Base-by-base conservation (phyloP, 2,888 invertebrate species). In the Crioceris asparagi region DNA sequence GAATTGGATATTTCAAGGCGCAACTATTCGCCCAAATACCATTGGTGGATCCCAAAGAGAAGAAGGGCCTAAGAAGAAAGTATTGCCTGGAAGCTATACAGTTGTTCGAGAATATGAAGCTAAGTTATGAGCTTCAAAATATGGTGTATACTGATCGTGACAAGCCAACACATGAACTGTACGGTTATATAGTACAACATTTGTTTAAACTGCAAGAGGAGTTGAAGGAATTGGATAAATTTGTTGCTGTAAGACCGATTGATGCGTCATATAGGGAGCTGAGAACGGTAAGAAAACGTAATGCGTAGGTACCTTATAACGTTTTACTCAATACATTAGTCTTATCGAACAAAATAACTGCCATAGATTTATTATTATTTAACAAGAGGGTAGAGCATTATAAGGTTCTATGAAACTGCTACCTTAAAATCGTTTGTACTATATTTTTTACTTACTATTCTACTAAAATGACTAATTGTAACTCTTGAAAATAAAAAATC, bases 31-130 rank as follows among this genome's bases (percentile, higher is more conserved):
- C 75, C 0, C 72, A 75, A 56, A 66, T 81, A 8, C 80, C 79
- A 12, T 62, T 75, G 1, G 79, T 92, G 4, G 94, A 94, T 68
- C 90, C 91, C 0, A 77, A 86, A 0, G 77, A 82, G 39, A 88
- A 88, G 61, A 74, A 79, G 45, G 68, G 74, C 1, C 60, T 90
- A 0, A 85, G 85, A 63, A 70, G 15, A 7, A 61, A 73, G 29
- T 83, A 87, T 47, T 66, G 77, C 10, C 61, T 70, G 16, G 77
- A 85, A 50, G 83, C 88, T 58, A 73, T 84, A 2, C 57, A 62
- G 14, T 72, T 74, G 52, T 70, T 79, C 21, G 65, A 70, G 8
- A 65, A 65, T 7, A 59, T 80, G 31, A 62, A 72, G 6, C 67
- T 70, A 7, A 67, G 72, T 12, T 78, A 78, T 44, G 70, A 74